A percentile compares a stretch with the other conserved stretches of the same genome.
Evolutionary conservation across 92 coral and sea anemone genomes (phyloP).

Genomic region (Phenganax stokvisi): DNA sequence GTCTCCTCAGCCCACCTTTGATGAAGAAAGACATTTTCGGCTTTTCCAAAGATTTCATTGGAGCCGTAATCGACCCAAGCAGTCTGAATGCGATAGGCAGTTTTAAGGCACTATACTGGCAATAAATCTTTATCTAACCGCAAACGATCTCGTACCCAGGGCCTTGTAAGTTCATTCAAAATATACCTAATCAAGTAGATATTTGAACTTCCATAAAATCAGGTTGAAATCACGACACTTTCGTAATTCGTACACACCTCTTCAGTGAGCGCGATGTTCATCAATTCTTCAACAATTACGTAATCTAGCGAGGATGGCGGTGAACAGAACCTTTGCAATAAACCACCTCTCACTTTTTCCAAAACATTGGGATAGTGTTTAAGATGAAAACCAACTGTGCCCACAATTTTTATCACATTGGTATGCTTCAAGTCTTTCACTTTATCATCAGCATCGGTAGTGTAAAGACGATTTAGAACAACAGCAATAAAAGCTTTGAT

Average conservation of each 20-base stretch:
- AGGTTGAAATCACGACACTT: too few relatives aligned
- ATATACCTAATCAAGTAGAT: too few relatives aligned
- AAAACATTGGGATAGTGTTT: conserved; percentile 74
- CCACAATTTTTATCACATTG: conserved; percentile 82
- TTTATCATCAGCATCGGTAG: conserved; percentile 63
- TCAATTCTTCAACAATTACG: conserved; percentile 86
- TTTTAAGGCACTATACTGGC: too few relatives aligned
- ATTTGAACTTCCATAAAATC: too few relatives aligned
- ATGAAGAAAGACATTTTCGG: too few relatives aligned
- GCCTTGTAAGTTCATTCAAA: too few relatives aligned
- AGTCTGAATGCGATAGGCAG: too few relatives aligned
- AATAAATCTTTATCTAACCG: too few relatives aligned
- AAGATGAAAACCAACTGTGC: conserved; percentile 77
- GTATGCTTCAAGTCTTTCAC: conserved; percentile 69
- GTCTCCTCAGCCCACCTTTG: too few relatives aligned
- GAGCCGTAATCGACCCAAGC: too few relatives aligned
- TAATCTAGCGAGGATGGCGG: conserved; percentile 95
- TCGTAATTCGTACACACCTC: conserved; percentile 47
- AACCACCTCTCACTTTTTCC: conserved; percentile 75
- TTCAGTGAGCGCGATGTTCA: conserved; percentile 68
- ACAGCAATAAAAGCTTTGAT: conserved; percentile 87
- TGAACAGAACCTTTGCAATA: conserved; percentile 84
- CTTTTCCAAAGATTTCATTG: too few relatives aligned
- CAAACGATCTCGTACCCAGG: too few relatives aligned
- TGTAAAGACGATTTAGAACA: conserved; percentile 80